Percentiles rank a stretch among this genome's conserved stretches.
These are phyloP conservation scores for Porites lutea DNA, from an alignment of 64 coral and sea anemone genomes.

Conservation along the genomic window DNA sequence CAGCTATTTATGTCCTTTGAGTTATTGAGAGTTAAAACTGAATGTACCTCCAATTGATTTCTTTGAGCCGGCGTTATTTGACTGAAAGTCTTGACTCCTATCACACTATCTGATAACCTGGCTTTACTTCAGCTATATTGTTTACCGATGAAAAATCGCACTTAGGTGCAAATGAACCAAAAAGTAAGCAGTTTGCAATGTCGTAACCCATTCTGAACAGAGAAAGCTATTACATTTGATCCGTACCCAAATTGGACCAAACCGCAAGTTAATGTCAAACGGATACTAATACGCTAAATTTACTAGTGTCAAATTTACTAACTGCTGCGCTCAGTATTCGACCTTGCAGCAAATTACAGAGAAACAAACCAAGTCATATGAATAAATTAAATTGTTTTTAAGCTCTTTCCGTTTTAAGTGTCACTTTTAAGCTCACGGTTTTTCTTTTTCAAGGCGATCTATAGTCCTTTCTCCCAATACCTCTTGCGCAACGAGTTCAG, in stretches of 20 bases:
- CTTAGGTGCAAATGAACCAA: conserved; percentile 26
- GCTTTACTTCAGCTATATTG: not conserved
- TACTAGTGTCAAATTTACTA: conserved; percentile 19
- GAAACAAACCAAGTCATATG: conserved; percentile 33
- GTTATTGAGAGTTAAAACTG: too few relatives aligned
- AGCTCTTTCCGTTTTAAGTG: conserved; percentile 14
- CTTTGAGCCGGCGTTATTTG: too few relatives aligned
- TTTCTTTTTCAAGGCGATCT: conserved; percentile 10
- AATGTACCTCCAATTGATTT: too few relatives aligned
- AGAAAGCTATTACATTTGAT: not conserved
- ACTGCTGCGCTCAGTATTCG: conserved; percentile 33
- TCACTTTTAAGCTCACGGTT: conserved; percentile 5
- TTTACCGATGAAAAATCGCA: not conserved
- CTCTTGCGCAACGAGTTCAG: too few relatives aligned
- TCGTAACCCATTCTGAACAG: conserved; percentile 8
- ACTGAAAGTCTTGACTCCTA: too few relatives aligned
- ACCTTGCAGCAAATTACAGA: conserved; percentile 38
- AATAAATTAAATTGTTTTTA: conserved; percentile 35
- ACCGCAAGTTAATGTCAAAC: conserved; percentile 13
- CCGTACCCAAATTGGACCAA: not conserved
- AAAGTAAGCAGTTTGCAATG: conserved; percentile 28
- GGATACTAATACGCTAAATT: conserved; percentile 41
- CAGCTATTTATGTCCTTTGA: not conserved
- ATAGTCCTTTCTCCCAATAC: too few relatives aligned
- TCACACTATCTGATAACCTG: too few relatives aligned